These are phyloP conservation scores for Mycogona germanica DNA, from an alignment of 2,888 invertebrate genomes.

Conservation along the genomic window DNA sequence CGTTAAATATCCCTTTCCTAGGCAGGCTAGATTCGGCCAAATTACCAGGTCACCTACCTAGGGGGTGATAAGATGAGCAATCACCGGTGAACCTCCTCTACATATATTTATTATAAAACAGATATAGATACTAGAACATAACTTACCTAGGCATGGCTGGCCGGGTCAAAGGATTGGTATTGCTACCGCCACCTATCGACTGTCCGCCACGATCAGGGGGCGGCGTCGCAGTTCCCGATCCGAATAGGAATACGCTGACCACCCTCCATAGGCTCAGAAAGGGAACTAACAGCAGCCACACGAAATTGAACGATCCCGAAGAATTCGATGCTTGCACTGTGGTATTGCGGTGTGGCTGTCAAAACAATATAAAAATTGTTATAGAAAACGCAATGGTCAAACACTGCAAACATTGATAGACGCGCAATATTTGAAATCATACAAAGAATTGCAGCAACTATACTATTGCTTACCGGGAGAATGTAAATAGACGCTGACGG, in stretches of 20 bases:
- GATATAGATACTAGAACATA: no score
- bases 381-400: not conserved
- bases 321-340: not conserved
- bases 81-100: no score
- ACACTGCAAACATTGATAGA: not conserved
- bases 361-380: no score
- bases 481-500: slow-evolving; percentile 66
- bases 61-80: no score
- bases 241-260: slow-evolving; percentile 27
- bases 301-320: slow-evolving; percentile 43
- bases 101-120: not conserved
- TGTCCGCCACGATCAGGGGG: slow-evolving; percentile 21
- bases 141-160: no score
- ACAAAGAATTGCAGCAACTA: no score
- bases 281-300: slow-evolving; percentile 48
- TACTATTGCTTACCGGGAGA: slow-evolving; percentile 41
- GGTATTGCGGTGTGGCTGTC: not conserved
- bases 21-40: no score
- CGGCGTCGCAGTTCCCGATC: slow-evolving; percentile 28
- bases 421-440: no score
- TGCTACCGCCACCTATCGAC: no score
- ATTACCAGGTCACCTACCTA: no score
- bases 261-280: slow-evolving; percentile 40
- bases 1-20: no score
- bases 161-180: no score